Conservation (phyloP, 2,888 invertebrate species). For the Mythimna albipuncta region DNA sequence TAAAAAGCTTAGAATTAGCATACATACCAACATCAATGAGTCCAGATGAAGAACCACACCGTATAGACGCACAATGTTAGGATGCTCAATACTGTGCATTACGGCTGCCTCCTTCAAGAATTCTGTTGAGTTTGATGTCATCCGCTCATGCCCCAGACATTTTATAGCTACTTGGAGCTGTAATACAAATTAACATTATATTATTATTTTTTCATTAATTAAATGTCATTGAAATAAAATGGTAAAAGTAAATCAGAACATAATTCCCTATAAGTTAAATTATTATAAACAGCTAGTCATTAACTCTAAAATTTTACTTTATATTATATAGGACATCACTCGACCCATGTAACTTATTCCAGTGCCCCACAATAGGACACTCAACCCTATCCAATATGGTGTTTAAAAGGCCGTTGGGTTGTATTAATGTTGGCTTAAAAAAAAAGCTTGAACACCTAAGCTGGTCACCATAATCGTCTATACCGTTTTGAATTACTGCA, state of each 20-base stretch:
- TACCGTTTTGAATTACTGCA: neutral
- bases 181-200: conserved; percentile 46
- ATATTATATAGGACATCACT: no score
- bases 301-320: no score
- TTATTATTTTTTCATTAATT: neutral
- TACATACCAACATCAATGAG: conserved; percentile 93
- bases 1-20: neutral
- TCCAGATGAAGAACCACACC: conserved; percentile 99
- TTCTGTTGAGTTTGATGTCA: conserved; percentile 99
- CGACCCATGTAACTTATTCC: no score
- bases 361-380: no score
- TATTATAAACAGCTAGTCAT: no score
- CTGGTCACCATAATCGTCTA: neutral
- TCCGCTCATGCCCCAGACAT: conserved; percentile 97
- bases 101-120: conserved; percentile 99
- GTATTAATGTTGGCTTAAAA: neutral
- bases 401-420: no score
- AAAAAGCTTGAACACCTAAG: neutral
- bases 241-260: no score
- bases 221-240: no score
- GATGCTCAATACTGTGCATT: conserved; percentile 99
- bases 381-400: no score
- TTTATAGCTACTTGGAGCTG: conserved; percentile 99
- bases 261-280: no score
- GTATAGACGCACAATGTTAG: conserved; percentile 98